These are phyloP conservation scores for Diplazon laetatorius DNA, from an alignment of 2,888 invertebrate genomes.

Conservation along the genomic window DNA sequence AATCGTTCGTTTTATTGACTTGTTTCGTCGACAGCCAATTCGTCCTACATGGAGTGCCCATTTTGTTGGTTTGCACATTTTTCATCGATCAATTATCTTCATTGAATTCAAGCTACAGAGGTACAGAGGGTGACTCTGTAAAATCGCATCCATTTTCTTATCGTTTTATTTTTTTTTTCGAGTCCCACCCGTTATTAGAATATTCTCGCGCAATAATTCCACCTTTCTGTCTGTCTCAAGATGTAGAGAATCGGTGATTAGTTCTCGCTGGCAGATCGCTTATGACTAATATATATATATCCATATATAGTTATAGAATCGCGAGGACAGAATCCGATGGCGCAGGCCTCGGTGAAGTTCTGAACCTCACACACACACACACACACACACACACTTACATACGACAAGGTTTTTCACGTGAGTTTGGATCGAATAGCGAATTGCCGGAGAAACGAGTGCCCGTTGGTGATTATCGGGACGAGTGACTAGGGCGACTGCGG, in stretches of 20 bases:
- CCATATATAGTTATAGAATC: too few species aligned
- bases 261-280: too few species aligned
- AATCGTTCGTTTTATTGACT: too few species aligned
- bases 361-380: too few species aligned
- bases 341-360: constrained; percentile 48
- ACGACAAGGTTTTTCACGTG: constrained; percentile 41
- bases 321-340: too few species aligned
- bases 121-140: neutral
- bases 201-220: constrained; percentile 37
- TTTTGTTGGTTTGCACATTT: too few species aligned
- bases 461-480: constrained; percentile 40
- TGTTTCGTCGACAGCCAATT: too few species aligned
- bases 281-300: too few species aligned
- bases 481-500: constrained; percentile 14
- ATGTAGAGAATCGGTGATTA: constrained; percentile 51
- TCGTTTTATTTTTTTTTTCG: neutral
- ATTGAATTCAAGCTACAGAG: neutral
- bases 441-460: constrained; percentile 60
- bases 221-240: constrained; percentile 56
- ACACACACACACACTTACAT: too few species aligned
- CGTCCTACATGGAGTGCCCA: too few species aligned
- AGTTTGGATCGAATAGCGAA: constrained; percentile 70
- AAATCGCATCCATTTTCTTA: too few species aligned
- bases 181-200: constrained; percentile 35
- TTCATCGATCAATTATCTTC: neutral